Conservation (phyloP, 2,888 invertebrate genomes). For the Flabesymbios commensalis region DNA sequence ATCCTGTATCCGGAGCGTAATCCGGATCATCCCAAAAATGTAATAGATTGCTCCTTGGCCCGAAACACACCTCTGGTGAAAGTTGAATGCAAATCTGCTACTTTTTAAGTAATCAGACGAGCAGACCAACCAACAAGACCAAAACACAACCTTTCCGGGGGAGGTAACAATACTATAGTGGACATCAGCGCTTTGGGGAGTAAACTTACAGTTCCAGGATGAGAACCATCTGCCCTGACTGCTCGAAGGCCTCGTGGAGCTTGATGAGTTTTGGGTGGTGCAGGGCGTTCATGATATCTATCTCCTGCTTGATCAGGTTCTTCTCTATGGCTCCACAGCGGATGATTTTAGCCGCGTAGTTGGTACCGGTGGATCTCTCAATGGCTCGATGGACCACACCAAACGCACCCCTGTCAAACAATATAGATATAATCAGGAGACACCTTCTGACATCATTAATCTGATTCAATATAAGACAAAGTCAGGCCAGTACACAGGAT, state of each 20-base stretch:
- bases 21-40: too few species aligned
- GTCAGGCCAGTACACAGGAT: not conserved
- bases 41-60: too few species aligned
- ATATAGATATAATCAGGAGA: not conserved
- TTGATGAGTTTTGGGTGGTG: constrained; percentile 62
- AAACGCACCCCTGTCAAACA: constrained; percentile 58
- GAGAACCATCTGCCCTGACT: constrained; percentile 62
- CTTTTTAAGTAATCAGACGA: too few species aligned
- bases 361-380: constrained; percentile 61
- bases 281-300: constrained; percentile 62
- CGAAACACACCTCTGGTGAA: too few species aligned
- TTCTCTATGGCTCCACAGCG: constrained; percentile 60
- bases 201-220: constrained; percentile 62
- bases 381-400: constrained; percentile 63
- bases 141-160: too few species aligned
- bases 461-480: not conserved
- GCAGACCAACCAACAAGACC: too few species aligned
- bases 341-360: constrained; percentile 63
- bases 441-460: not conserved
- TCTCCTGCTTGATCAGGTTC: constrained; percentile 61
- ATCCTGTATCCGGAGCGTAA: too few species aligned
- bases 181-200: not conserved
- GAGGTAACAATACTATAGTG: too few species aligned
- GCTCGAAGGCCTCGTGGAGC: constrained; percentile 63
- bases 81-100: too few species aligned